A percentile compares a stretch with the other conserved stretches of the same genome.
phyloP scores from a whole-genome alignment of 2,888 invertebrate genomes.

The Noctuana brunneofusca region DNA sequence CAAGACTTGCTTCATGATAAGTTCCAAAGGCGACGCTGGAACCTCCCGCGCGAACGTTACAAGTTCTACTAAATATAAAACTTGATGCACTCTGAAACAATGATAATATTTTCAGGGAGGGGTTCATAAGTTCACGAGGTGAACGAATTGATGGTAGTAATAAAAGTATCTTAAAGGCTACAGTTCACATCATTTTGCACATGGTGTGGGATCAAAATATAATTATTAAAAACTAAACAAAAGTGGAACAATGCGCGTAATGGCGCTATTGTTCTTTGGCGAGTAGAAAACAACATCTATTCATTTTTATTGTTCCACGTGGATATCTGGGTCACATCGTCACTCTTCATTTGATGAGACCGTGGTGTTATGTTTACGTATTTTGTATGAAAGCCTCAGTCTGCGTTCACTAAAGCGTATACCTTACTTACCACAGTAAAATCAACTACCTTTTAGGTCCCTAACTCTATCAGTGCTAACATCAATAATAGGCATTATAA shows the following conservation, averaged over 20 bases:
- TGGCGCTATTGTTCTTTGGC: conserved; percentile 25
- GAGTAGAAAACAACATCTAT: conserved; percentile 32
- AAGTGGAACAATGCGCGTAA: conserved; percentile 29
- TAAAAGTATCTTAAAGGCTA: too few relatives aligned
- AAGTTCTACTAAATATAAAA: too few relatives aligned
- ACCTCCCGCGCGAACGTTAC: too few relatives aligned
- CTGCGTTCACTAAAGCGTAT: neutral
- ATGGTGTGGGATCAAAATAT: conserved; percentile 11
- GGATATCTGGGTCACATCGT: conserved; percentile 31
- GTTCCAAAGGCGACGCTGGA: too few relatives aligned
- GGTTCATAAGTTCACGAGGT: too few relatives aligned
- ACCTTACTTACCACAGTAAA: neutral
- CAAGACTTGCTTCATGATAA: too few relatives aligned
- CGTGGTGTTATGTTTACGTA: conserved; percentile 27
- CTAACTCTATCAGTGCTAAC: too few relatives aligned
- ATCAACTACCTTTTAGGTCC: too few relatives aligned
- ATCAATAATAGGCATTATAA: too few relatives aligned
- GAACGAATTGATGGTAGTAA: too few relatives aligned
- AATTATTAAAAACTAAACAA: conserved; percentile 18
- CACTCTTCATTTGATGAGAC: conserved; percentile 34
- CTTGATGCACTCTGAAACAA: too few relatives aligned
- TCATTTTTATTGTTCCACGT: conserved; percentile 34
- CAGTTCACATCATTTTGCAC: neutral
- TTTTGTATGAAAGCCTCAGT: conserved; percentile 12
- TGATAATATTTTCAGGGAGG: too few relatives aligned